Evolutionary conservation across 2,888 invertebrate genomes (phyloP).

Genomic region (Venusia cambrica): DNA sequence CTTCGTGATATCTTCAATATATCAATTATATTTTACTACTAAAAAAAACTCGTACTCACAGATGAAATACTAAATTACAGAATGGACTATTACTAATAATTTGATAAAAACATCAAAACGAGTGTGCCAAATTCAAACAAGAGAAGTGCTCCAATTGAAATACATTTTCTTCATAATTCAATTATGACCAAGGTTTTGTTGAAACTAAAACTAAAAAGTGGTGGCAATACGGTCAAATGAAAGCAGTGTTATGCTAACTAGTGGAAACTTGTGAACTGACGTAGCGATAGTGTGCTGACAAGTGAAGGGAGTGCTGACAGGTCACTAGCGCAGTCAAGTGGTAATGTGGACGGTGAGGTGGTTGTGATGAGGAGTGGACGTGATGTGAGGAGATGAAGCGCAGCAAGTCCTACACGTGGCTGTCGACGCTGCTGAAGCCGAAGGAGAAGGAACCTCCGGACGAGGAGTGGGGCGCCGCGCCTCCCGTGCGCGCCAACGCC

Average conservation of each 20-base stretch:
- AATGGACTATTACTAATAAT: too few relatives aligned
- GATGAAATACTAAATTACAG: too few relatives aligned
- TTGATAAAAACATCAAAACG: neutral
- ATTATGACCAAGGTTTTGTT: too few relatives aligned
- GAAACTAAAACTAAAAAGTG: too few relatives aligned
- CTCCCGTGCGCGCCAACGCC: conserved; percentile 62
- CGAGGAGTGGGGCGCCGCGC: conserved; percentile 67
- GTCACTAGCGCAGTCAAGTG: conserved; percentile 4
- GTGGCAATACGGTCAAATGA: too few relatives aligned
- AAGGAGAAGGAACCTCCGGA: conserved; percentile 36
- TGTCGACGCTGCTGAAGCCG: conserved; percentile 66
- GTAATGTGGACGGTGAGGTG: conserved; percentile 4
- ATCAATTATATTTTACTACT: conserved; percentile 13
- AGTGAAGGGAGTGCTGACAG: neutral
- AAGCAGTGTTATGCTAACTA: conserved; percentile 7
- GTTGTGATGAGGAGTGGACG: conserved; percentile 27
- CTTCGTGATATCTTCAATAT: conserved; percentile 21
- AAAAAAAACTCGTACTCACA: conserved; percentile 1
- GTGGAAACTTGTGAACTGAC: neutral
- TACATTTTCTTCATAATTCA: neutral
- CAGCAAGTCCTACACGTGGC: conserved; percentile 75
- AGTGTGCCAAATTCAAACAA: conserved; percentile 1
- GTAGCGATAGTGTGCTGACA: neutral
- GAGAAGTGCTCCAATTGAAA: neutral
- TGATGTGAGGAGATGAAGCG: conserved; percentile 59